phyloP scores from a whole-genome alignment of 2,888 invertebrate genomes.

The Conistra vaccinii region DNA sequence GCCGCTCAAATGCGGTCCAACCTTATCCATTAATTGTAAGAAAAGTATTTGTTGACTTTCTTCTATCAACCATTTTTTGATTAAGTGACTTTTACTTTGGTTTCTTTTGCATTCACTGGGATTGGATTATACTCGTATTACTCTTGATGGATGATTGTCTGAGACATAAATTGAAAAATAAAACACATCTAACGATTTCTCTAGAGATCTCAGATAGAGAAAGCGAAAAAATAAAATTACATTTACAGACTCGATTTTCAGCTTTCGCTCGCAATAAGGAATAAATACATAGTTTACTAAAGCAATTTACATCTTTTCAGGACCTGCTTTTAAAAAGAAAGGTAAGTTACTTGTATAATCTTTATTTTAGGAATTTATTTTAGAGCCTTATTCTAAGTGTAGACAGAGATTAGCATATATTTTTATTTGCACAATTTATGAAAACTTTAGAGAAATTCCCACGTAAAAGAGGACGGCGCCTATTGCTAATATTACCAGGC shows the following conservation, averaged over 20 bases:
- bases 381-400: neutral
- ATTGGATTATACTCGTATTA: neutral
- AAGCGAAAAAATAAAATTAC: neutral
- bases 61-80: neutral
- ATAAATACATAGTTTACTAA: neutral
- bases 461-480: neutral
- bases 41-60: no score
- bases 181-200: neutral
- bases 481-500: neutral
- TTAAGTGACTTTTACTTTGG: neutral
- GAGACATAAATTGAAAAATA: neutral
- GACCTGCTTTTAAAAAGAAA: neutral
- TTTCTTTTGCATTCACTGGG: neutral
- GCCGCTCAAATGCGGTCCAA: no score
- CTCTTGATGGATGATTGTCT: neutral
- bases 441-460: neutral
- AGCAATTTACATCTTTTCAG: neutral
- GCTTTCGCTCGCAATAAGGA: neutral
- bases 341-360: neutral
- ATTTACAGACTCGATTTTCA: neutral
- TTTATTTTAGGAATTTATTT: no score
- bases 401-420: neutral
- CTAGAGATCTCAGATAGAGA: neutral
- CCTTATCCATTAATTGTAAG: no score
- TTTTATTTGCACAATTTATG: neutral